phyloP scores from a whole-genome alignment of 1,140 invertebrate species.

The Brachionus paranguensis region DNA sequence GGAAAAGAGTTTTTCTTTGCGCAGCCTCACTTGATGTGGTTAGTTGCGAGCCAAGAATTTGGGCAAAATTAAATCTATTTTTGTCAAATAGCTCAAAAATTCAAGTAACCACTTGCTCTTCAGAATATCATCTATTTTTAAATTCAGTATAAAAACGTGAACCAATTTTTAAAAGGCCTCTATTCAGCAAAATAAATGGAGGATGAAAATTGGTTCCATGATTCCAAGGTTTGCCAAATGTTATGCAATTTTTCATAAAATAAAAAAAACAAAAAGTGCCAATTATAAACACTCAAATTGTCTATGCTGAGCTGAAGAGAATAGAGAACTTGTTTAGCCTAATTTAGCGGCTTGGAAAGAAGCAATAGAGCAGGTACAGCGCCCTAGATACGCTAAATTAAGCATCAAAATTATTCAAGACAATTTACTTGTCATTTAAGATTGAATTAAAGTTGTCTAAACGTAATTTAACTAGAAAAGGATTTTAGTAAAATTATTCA shows the following conservation, averaged over 20 bases:
- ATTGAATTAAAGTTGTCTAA: background rate
- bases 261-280: background rate
- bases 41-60: background rate
- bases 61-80: background rate
- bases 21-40: background rate
- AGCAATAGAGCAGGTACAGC: background rate
- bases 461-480: background rate
- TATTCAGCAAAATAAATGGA: background rate
- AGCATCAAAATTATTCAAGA: background rate
- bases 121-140: background rate
- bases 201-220: background rate
- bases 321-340: background rate
- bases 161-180: background rate
- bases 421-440: slow-evolving; percentile 26
- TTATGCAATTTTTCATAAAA: background rate
- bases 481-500: slow-evolving; percentile 10
- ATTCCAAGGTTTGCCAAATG: background rate
- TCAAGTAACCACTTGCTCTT: background rate
- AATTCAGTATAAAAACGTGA: background rate
- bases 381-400: background rate
- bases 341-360: background rate
- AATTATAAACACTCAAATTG: background rate
- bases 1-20: background rate
- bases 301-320: background rate
- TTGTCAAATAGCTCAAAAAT: background rate